phyloP scores from a whole-genome alignment of 2,888 invertebrate species.

The Eupithecia inturbata region DNA sequence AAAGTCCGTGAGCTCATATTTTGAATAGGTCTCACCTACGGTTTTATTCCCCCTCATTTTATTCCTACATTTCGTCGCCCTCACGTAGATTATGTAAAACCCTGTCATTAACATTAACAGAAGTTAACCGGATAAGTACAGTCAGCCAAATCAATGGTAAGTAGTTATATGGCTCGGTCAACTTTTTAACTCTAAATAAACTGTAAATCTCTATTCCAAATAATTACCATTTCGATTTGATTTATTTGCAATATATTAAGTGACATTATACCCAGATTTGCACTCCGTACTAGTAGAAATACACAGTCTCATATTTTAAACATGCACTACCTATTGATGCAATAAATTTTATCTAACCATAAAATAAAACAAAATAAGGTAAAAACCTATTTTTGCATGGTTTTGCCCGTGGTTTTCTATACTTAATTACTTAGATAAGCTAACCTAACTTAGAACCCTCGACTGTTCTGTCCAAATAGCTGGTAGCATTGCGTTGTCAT shows the following conservation, averaged over 20 bases:
- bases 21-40: neutral
- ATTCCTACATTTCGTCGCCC: constrained; percentile 9
- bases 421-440: neutral
- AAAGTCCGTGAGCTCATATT: neutral
- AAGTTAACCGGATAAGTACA: constrained; percentile 10
- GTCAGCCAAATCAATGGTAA: neutral
- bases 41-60: neutral
- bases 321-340: neutral
- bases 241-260: neutral
- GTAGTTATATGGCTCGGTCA: neutral
- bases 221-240: neutral
- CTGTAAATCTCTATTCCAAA: no score
- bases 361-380: no score
- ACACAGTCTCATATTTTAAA: no score
- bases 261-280: neutral
- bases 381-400: neutral
- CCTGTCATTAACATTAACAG: constrained; percentile 8
- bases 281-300: no score
- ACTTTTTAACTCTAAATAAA: no score
- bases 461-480: neutral
- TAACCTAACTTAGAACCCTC: neutral
- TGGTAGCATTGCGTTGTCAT: neutral
- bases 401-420: neutral
- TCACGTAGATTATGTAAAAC: constrained; percentile 10
- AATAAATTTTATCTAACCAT: neutral